Evolutionary conservation across 2,797 vertebrate species (phyloP), one percentile per base, ranked within the genome.

Genomic region (Streptopelia turtur): DNA sequence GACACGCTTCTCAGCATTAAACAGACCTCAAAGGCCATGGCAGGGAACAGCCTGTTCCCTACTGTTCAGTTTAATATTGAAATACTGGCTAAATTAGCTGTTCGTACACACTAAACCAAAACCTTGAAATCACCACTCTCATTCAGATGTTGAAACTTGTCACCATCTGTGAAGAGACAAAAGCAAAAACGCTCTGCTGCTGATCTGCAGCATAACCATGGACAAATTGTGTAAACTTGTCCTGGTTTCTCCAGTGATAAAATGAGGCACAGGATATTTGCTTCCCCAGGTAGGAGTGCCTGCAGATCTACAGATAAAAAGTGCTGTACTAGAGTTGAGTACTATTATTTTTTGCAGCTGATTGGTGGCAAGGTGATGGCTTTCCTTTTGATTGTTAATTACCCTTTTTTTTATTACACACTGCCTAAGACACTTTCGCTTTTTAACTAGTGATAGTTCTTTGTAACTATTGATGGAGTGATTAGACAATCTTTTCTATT

Each of bases 401-500:
- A 72, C 30, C 11, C 27, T 83, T 84, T 90, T 90, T 94, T 94
- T 88, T 92, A 78, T 90, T 88, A 87, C 85, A 82, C 13, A 28
- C 43, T 45, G 30, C 3, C 47, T 60, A 90, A 94, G 71, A 72
- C 37, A 94, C 69, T 94, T 96, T 82, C 72, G 90, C 81, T 83
- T 89, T 96, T 94, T 92, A 96, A 96, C 96, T 96, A 94, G 89
- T 64, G 69, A 76, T 94, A 94, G 72, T 88, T 94, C 76, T 94
- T 96, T 94, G 76, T 90, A 96, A 93, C 95, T 95, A 96, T 80
- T 95, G 90, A 92, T 96, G 70, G 83, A 93, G 39, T 76, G 81
- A 96, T 95, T 96, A 95, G 89, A 45, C 21, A 92, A 50, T 83
- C 47, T 89, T 93, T 94, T 72, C 35, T 84, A 25, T 71, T 71